phyloP scores from a whole-genome alignment of 1,140 invertebrate genomes.

The Aphelenchoides avenae region DNA sequence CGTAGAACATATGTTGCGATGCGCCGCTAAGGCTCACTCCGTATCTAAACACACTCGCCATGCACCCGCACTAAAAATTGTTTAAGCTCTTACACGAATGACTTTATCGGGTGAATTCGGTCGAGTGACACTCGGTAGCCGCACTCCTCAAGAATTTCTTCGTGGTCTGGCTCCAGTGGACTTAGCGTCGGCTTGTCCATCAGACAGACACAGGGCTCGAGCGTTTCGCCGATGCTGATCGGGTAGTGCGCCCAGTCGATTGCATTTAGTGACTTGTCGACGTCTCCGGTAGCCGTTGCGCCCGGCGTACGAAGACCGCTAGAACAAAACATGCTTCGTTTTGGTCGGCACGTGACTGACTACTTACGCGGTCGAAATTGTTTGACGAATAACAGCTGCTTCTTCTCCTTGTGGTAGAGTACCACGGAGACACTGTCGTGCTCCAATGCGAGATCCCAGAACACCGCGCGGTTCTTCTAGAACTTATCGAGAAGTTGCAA shows the following conservation, averaged over 20 bases:
- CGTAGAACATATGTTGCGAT: slow-evolving; percentile 79
- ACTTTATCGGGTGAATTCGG: slow-evolving; percentile 71
- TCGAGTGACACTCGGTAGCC: slow-evolving; percentile 78
- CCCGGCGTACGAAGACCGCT: slow-evolving; percentile 17
- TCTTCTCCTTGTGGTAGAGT: slow-evolving; percentile 73
- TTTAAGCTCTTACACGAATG: slow-evolving; percentile 73
- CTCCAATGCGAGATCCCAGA: slow-evolving; percentile 31
- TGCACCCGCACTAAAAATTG: too few species aligned
- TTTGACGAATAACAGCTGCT: slow-evolving; percentile 77
- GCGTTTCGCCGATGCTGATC: slow-evolving; percentile 71
- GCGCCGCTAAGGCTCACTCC: too few species aligned
- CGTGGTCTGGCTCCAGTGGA: slow-evolving; percentile 74
- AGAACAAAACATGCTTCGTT: too few species aligned
- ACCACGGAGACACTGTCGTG: slow-evolving; percentile 71
- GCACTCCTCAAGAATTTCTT: slow-evolving; percentile 87
- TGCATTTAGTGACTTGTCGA: slow-evolving; percentile 55
- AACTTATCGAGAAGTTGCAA: too few species aligned
- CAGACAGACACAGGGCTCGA: slow-evolving; percentile 81
- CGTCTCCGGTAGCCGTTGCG: slow-evolving; percentile 54
- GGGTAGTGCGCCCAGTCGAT: slow-evolving; percentile 74
- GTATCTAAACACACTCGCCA: too few species aligned
- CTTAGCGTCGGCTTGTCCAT: slow-evolving; percentile 75
- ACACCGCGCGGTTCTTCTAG: too few species aligned
- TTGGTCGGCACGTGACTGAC: too few species aligned
- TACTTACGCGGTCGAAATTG: slow-evolving; percentile 80